Evolutionary conservation across 30 jellyfish, hydroid and myxozoan genomes (phyloP), one percentile per base, ranked within the genome.

Genomic region (Aurelia sp.): DNA sequence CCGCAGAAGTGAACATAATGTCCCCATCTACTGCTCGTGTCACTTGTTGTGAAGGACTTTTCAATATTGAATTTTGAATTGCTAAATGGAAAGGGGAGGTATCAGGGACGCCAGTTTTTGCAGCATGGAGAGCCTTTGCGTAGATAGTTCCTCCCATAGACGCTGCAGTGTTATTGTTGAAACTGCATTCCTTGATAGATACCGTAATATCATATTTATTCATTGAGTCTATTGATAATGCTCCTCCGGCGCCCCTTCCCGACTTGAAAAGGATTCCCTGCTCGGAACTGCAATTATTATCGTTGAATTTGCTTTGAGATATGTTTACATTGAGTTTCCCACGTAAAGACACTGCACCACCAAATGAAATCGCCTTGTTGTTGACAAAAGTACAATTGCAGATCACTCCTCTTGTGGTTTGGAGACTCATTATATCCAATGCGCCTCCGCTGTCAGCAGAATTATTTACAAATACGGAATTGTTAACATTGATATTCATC

Each of bases 201-300:
- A 50, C 66, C 13, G 19, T 59, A 17, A 76, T 53, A 1, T 19
- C 66, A 8, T 76, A 17, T 44, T 38, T 16, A 11, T 21, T 70
- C 76, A 55, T 19, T 16, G 87, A 21, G 50, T 76, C 87, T 33
- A 76, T 76, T 4, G 67, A 74, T 75, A 76, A 18, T 35, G 87
- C 87, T 9, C 87, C 87, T 18, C 87, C 87, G 19, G 87, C 52
- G 1, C 87, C 87, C 4, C 47, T 24, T 27, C 87, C 87, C 19
- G 62, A 76, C 13, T 3, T 35, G 13, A 20, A 55, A 0, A 5
- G 73, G 12, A 11, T 17, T 22, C 44, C 65, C n/a, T 59, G 30
- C 4, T n/a, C 50, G 55, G 60, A 13, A 21, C 77, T 66, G 21
- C 87, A 76, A 24, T 58, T 64, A 47, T 76, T 76, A 47, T 24